Evolutionary conservation across 2,888 invertebrate species (phyloP).

Genomic region (Fragum fragum): DNA sequence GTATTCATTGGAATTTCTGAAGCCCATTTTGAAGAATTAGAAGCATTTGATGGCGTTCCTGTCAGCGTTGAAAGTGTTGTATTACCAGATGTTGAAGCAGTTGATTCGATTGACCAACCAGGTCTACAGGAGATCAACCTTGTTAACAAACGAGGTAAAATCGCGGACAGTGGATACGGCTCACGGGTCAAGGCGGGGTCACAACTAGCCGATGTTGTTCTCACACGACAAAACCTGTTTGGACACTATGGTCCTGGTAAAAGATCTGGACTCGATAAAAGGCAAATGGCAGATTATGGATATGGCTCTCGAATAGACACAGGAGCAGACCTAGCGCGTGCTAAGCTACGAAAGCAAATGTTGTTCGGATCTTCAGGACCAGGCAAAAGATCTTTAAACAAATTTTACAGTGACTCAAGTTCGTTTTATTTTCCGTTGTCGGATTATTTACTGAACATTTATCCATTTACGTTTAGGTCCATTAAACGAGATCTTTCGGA

Average conservation of each 20-base stretch:
- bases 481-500: neutral
- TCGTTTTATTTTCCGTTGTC: neutral
- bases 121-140: neutral
- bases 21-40: neutral
- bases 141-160: neutral
- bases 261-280: neutral
- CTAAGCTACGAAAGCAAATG: neutral
- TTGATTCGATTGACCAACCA: neutral
- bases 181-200: slow-evolving; percentile 19
- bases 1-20: neutral
- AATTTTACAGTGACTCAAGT: neutral
- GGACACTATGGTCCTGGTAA: slow-evolving; percentile 11
- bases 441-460: neutral
- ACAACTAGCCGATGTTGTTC: neutral
- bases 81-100: neutral
- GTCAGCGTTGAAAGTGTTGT: neutral
- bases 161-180: slow-evolving; percentile 13
- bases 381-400: neutral
- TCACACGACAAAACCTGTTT: neutral
- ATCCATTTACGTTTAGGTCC: neutral
- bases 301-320: neutral
- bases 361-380: neutral
- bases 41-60: neutral
- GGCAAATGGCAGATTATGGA: neutral
- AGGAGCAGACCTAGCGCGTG: neutral